A percentile compares a stretch with the other conserved stretches of the same genome.
These are phyloP conservation scores for Cyanistes caeruleus DNA, from an alignment of 2,113 vertebrate genomes.

Conservation along the genomic window DNA sequence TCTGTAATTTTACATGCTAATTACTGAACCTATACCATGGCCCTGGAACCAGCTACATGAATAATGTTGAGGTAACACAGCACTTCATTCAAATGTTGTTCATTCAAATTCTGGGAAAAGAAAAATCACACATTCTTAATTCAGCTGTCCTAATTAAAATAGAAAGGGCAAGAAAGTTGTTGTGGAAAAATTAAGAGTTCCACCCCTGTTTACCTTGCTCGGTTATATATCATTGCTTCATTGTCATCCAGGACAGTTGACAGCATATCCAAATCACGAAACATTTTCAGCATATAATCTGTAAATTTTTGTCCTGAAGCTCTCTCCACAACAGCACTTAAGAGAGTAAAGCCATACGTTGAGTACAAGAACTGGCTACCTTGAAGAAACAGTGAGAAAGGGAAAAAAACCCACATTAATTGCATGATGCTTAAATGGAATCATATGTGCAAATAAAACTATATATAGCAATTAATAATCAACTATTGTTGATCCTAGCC, in stretches of 20 bases:
- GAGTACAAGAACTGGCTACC: slow-evolving; percentile 95
- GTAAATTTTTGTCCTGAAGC: slow-evolving; percentile 87
- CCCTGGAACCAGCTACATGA: background rate
- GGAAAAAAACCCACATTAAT: background rate
- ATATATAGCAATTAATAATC: background rate
- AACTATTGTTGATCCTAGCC: background rate
- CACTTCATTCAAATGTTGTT: background rate
- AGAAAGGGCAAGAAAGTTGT: background rate
- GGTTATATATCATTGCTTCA: slow-evolving; percentile 93
- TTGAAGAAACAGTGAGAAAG: slow-evolving; percentile 56
- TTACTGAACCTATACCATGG: background rate
- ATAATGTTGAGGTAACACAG: background rate
- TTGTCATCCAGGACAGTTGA: slow-evolving; percentile 91
- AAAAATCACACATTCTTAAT: background rate
- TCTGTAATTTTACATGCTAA: background rate
- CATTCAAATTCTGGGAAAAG: background rate
- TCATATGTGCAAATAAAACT: background rate
- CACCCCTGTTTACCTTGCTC: slow-evolving; percentile 85
- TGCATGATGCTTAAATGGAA: background rate
- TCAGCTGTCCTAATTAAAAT: background rate
- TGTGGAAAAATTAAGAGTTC: background rate
- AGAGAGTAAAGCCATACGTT: slow-evolving; percentile 91
- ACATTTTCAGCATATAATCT: slow-evolving; percentile 92
- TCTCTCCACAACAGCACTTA: slow-evolving; percentile 91
- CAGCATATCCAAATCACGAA: slow-evolving; percentile 91